A percentile compares a stretch with the other conserved stretches of the same genome.
Conservation (phyloP, 2,888 invertebrate genomes). For the Linyphia triangularis region DNA sequence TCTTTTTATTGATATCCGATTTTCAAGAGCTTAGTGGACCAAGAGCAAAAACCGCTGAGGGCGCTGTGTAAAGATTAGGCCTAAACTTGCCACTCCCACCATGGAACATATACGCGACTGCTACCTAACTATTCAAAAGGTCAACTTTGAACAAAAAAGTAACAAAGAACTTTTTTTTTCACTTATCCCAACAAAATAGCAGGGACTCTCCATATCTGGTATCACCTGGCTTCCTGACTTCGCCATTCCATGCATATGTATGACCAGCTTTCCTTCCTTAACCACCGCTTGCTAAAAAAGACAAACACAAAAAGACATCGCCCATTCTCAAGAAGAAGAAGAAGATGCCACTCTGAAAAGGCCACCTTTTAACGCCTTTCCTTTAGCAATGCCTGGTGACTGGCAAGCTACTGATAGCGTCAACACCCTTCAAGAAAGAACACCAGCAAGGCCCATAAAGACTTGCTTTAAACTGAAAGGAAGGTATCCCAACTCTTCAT, state of each 20-base stretch:
- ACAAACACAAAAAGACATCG: neutral
- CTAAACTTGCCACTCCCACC: too few relatives aligned
- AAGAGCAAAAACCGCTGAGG: too few relatives aligned
- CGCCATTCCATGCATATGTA: conserved; percentile 12
- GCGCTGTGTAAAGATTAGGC: too few relatives aligned
- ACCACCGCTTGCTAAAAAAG: neutral
- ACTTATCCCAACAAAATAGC: too few relatives aligned
- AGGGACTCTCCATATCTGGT: neutral
- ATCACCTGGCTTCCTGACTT: neutral
- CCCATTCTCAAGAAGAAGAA: neutral
- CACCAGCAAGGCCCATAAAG: neutral
- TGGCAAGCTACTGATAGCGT: conserved; percentile 40
- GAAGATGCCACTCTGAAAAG: neutral
- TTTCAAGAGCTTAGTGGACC: too few relatives aligned
- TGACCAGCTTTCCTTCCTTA: neutral
- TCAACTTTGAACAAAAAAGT: too few relatives aligned
- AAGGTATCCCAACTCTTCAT: conserved; percentile 25
- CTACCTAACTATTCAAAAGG: too few relatives aligned
- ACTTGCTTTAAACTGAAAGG: neutral
- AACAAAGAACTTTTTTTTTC: too few relatives aligned
- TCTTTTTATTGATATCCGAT: too few relatives aligned
- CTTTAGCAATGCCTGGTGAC: neutral
- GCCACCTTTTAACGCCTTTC: conserved; percentile 15
- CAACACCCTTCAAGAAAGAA: conserved; percentile 21
- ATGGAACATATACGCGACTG: too few relatives aligned